Conservation (phyloP, 2,113 vertebrate species). For the Sturnira hondurensis region DNA sequence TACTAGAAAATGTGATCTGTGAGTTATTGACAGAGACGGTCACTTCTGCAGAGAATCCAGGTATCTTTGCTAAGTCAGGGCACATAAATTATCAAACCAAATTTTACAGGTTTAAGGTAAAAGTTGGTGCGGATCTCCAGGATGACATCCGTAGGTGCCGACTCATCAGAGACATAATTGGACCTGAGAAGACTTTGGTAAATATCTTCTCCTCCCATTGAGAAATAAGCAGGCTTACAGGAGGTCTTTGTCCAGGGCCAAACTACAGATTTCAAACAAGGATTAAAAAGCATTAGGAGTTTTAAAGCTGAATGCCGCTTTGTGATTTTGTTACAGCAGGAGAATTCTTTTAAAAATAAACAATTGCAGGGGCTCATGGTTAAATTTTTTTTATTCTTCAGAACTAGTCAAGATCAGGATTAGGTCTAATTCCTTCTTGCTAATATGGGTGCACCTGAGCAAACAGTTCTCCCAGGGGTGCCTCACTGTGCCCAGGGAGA, state of each 20-base stretch:
- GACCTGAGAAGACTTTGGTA: constrained; percentile 81
- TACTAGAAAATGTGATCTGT: constrained; percentile 30
- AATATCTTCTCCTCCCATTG: not conserved
- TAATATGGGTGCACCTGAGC: not conserved
- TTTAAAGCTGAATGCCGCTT: not conserved
- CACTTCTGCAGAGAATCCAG: not conserved
- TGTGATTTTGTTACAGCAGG: not conserved
- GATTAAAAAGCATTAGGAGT: not conserved
- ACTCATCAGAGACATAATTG: constrained; percentile 83
- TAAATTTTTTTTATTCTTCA: constrained; percentile 8
- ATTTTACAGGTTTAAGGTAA: constrained; percentile 84
- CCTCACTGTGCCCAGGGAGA: not conserved
- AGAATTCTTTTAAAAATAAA: not conserved
- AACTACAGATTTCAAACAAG: not conserved
- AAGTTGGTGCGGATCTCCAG: constrained; percentile 84
- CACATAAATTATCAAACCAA: constrained; percentile 12
- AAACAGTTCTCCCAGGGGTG: not conserved
- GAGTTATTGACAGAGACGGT: not conserved
- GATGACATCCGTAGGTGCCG: constrained; percentile 83
- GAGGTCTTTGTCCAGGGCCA: not conserved
- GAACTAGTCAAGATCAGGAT: not conserved
- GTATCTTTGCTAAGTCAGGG: constrained; percentile 9
- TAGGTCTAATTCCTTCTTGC: not conserved
- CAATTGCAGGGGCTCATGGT: not conserved
- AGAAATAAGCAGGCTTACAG: not conserved